Conservation (phyloP, 2,888 invertebrate species). For the Sesia apiformis region DNA sequence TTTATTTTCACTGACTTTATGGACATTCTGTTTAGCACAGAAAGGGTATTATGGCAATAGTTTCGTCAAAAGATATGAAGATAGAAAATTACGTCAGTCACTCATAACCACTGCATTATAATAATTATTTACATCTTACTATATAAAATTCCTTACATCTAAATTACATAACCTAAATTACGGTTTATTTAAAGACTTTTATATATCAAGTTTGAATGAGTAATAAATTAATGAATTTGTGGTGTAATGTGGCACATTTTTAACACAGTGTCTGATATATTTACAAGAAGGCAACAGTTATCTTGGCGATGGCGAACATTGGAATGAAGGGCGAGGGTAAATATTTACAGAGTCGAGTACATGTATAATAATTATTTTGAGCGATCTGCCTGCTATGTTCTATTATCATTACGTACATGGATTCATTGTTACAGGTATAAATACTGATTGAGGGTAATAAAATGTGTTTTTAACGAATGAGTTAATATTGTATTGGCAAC, state of each 20-base stretch:
- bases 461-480: too few relatives aligned
- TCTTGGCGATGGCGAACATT: neutral
- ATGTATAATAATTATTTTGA: slow-evolving; percentile 31
- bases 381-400: slow-evolving; percentile 50
- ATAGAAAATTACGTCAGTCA: neutral
- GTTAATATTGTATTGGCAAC: too few relatives aligned
- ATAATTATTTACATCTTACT: slow-evolving; percentile 66
- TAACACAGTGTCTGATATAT: slow-evolving; percentile 34
- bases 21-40: too few relatives aligned
- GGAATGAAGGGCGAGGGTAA: slow-evolving; percentile 28
- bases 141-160: slow-evolving; percentile 41
- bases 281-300: slow-evolving; percentile 31
- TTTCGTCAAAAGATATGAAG: too few relatives aligned
- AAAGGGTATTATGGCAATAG: too few relatives aligned
- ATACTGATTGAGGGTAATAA: too few relatives aligned
- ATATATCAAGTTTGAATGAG: slow-evolving; percentile 55
- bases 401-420: slow-evolving; percentile 39
- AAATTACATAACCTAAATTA: slow-evolving; percentile 29
- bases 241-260: slow-evolving; percentile 52
- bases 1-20: too few relatives aligned
- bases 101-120: slow-evolving; percentile 6
- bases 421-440: slow-evolving; percentile 21
- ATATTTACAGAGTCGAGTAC: slow-evolving; percentile 44
- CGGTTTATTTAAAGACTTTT: slow-evolving; percentile 37
- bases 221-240: slow-evolving; percentile 72